A percentile compares a stretch with the other conserved stretches of the same genome.
Evolutionary conservation across 2,888 invertebrate species (phyloP).

Genomic region (Agriopis leucophaearia): DNA sequence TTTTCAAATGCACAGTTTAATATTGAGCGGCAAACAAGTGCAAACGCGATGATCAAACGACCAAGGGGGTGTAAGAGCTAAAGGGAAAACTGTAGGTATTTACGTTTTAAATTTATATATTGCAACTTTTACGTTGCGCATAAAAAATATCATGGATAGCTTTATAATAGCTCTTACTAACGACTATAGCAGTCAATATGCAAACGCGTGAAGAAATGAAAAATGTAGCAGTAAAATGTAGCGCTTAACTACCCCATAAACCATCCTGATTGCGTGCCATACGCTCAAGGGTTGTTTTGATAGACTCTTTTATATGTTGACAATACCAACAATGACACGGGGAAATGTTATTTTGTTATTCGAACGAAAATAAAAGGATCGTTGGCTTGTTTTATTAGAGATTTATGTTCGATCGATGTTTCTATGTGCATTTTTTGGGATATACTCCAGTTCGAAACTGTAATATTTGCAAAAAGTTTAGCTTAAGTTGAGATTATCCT

Average conservation of each 20-base stretch:
- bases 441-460: no score
- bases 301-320: slow-evolving; percentile 25
- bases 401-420: slow-evolving; percentile 1
- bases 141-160: not conserved
- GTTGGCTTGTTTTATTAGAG: slow-evolving; percentile 2
- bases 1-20: no score
- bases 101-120: no score
- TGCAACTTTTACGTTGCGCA: no score
- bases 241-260: slow-evolving; percentile 28
- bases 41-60: no score
- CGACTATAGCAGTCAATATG: not conserved
- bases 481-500: no score
- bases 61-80: no score
- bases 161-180: not conserved
- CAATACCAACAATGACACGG: slow-evolving; percentile 18
- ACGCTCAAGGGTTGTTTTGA: slow-evolving; percentile 34
- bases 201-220: slow-evolving; percentile 17
- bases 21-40: no score
- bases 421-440: slow-evolving; percentile 4
- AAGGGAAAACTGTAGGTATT: no score
- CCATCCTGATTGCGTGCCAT: slow-evolving; percentile 22
- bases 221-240: slow-evolving; percentile 28
- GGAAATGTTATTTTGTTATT: slow-evolving; percentile 8
- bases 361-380: not conserved
- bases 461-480: no score